A percentile compares a stretch with the other conserved stretches of the same genome.
Evolutionary conservation across 1,140 invertebrate genomes (phyloP).

Genomic region (Bombus affinis): DNA sequence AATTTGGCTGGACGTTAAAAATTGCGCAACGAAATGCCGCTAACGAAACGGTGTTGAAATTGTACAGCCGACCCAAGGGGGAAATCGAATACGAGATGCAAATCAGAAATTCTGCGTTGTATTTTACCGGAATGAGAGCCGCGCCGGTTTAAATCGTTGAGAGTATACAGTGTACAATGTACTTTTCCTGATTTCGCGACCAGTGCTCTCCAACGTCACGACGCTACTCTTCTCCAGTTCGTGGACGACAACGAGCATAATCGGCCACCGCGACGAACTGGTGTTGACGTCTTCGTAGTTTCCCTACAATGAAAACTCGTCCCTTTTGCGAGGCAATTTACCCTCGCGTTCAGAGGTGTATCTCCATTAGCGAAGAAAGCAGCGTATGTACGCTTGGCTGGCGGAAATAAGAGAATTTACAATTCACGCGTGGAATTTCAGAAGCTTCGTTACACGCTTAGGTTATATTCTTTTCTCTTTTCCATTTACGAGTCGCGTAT

Average conservation of each 20-base stretch:
- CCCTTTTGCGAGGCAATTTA: conserved; percentile 33
- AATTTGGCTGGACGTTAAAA: background rate
- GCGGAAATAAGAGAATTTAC: conserved; percentile 36
- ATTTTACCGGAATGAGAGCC: background rate
- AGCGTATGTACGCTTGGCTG: background rate
- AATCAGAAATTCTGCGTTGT: background rate
- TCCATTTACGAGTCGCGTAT: background rate
- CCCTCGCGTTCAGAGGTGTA: conserved; percentile 27
- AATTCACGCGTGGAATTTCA: conserved; percentile 38
- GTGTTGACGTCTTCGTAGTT: conserved; percentile 43
- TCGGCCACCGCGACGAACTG: conserved; percentile 56
- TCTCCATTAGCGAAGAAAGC: conserved; percentile 28
- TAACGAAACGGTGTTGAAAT: conserved; percentile 31
- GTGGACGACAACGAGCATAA: conserved; percentile 50
- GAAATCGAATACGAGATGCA: conserved; percentile 2
- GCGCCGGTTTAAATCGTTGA: background rate
- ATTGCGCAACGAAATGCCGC: background rate
- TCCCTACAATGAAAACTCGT: background rate
- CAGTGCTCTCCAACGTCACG: background rate
- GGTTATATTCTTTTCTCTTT: background rate
- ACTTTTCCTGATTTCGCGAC: conserved; percentile 23
- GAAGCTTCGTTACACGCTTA: background rate
- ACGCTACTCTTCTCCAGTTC: background rate
- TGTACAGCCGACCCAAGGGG: background rate
- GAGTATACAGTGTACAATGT: background rate